Conservation (phyloP, 64 coral and sea anemone species). For the Dendronephthya gigantea region DNA sequence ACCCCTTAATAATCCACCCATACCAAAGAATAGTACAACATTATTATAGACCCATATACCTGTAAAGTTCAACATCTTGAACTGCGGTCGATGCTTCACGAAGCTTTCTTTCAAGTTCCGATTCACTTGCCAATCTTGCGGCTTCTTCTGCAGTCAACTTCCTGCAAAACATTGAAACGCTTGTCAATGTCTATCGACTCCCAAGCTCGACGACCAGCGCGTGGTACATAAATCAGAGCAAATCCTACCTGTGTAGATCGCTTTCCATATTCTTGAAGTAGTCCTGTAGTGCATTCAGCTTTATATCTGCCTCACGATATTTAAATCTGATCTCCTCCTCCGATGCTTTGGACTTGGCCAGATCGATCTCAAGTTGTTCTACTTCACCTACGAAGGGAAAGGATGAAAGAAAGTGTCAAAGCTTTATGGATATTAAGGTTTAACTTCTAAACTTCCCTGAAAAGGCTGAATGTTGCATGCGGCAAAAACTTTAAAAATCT, state of each 20-base stretch:
- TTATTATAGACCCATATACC: too few relatives aligned
- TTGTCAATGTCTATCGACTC: background rate
- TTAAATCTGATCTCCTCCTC: conserved; percentile 7
- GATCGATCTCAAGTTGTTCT: background rate
- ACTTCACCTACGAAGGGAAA: background rate
- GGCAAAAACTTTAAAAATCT: too few relatives aligned
- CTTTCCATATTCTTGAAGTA: conserved; percentile 15
- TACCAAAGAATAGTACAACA: too few relatives aligned
- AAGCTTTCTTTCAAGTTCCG: background rate
- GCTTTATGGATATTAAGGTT: too few relatives aligned
- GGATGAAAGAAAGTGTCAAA: background rate
- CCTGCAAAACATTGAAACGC: background rate
- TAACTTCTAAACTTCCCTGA: too few relatives aligned
- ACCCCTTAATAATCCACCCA: too few relatives aligned
- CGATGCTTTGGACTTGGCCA: background rate
- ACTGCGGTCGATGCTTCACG: background rate
- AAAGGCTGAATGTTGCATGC: too few relatives aligned
- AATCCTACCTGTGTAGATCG: background rate
- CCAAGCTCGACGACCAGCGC: too few relatives aligned
- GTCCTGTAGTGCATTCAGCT: background rate
- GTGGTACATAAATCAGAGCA: too few relatives aligned
- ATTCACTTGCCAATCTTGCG: background rate
- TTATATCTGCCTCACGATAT: background rate
- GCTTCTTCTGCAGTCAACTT: conserved; percentile 13
- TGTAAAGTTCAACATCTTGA: background rate